Conservation (phyloP, 2,888 invertebrate species). For the Gymnoscelis rufifasciata region DNA sequence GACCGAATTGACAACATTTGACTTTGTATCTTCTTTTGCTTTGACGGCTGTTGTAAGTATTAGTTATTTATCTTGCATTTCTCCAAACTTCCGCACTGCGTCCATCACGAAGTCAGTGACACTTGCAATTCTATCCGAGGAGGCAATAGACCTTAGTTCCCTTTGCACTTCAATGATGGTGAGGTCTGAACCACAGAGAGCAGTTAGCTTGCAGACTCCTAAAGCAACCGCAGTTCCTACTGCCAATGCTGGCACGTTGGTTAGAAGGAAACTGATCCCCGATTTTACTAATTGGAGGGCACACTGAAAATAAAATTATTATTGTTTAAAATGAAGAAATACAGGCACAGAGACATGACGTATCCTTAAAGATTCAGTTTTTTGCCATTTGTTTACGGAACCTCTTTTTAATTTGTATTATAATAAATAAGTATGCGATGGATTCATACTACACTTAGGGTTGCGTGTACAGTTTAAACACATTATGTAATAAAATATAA, state of each 20-base stretch:
- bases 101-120: constrained; percentile 71
- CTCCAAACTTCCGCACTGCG: constrained; percentile 72
- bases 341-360: no score
- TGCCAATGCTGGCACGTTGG: constrained; percentile 32
- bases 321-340: no score
- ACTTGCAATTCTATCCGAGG: constrained; percentile 71
- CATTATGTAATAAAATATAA: no score
- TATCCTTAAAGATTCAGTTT: no score
- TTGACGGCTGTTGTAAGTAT: no score
- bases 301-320: constrained; percentile 15
- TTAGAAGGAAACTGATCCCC: constrained; percentile 28
- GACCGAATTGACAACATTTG: no score
- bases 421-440: no score
- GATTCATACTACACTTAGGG: no score
- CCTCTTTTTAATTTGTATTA: no score
- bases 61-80: constrained; percentile 13
- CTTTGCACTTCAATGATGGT: constrained; percentile 32
- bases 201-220: constrained; percentile 75
- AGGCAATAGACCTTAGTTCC: constrained; percentile 66
- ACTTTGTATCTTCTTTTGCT: no score
- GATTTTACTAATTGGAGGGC: constrained; percentile 24
- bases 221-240: constrained; percentile 56
- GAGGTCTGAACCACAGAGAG: constrained; percentile 48
- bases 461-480: no score
- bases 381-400: no score